These are phyloP conservation scores for Caloenas nicobarica DNA, from an alignment of 2,113 vertebrate species.

Conservation along the genomic window DNA sequence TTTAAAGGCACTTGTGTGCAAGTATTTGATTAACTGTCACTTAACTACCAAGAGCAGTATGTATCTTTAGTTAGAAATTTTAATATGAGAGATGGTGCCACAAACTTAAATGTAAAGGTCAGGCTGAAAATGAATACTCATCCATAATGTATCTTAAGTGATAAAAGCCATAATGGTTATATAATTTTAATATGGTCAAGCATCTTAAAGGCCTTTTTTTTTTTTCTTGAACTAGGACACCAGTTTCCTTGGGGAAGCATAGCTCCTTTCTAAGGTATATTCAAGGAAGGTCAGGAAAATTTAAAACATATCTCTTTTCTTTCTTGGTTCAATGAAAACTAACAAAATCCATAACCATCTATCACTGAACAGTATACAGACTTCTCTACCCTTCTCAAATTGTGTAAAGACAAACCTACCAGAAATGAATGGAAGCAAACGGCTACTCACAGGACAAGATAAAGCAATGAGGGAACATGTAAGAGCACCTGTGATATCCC, in stretches of 20 bases:
- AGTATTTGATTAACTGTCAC: constrained; percentile 5
- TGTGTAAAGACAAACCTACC: background rate
- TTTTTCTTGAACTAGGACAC: background rate
- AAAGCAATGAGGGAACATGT: background rate
- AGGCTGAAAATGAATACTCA: constrained; percentile 31
- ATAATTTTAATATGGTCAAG: constrained; percentile 24
- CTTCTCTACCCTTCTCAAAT: background rate
- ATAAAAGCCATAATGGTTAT: constrained; percentile 26
- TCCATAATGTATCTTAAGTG: constrained; percentile 41
- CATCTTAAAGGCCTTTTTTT: background rate
- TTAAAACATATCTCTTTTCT: background rate
- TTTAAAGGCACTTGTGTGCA: background rate
- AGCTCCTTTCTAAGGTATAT: background rate
- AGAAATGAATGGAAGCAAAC: background rate
- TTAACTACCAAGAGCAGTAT: background rate
- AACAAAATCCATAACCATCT: background rate
- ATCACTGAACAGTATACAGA: background rate
- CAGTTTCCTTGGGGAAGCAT: background rate
- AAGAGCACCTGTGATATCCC: background rate
- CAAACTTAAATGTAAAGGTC: constrained; percentile 19
- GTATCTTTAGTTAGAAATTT: background rate
- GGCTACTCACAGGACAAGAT: background rate
- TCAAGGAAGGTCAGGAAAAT: background rate
- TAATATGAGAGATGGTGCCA: constrained; percentile 4
- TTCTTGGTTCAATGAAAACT: background rate